Percentiles rank a stretch among this genome's conserved stretches.
phyloP scores from a whole-genome alignment of 2,888 invertebrate genomes.

The Amiota minor region DNA sequence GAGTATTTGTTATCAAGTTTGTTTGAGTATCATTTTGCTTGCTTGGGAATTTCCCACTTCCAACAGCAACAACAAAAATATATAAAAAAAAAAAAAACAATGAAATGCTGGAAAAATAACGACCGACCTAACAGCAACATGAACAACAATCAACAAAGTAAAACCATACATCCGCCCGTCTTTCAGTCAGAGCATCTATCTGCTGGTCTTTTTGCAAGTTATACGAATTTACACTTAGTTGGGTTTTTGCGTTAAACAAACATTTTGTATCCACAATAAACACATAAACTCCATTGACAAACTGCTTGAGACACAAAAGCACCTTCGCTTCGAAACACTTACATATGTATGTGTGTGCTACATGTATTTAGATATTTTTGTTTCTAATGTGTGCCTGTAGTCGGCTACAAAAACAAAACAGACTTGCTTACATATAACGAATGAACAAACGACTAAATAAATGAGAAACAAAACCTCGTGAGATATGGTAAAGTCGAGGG shows the following conservation, averaged over 20 bases:
- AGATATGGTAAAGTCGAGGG: neutral
- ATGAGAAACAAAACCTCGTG: neutral
- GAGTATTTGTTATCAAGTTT: constrained; percentile 29
- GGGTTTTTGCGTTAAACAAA: neutral
- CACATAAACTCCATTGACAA: constrained; percentile 30
- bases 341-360: too few species aligned
- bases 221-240: constrained; percentile 6
- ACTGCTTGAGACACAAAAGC: constrained; percentile 12
- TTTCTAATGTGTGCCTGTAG: neutral
- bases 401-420: neutral
- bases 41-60: constrained; percentile 12
- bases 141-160: too few species aligned
- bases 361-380: too few species aligned
- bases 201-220: constrained; percentile 33
- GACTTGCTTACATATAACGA: neutral
- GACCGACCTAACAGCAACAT: too few species aligned
- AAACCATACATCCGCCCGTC: too few species aligned
- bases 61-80: constrained; percentile 21
- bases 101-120: neutral
- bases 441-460: neutral
- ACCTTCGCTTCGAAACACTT: neutral
- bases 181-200: too few species aligned
- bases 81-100: neutral
- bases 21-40: constrained; percentile 35
- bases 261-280: neutral